Evolutionary conservation across 2,797 vertebrate genomes (phyloP), one percentile per base, ranked within the genome.

Genomic region (Sorex maritimensis): DNA sequence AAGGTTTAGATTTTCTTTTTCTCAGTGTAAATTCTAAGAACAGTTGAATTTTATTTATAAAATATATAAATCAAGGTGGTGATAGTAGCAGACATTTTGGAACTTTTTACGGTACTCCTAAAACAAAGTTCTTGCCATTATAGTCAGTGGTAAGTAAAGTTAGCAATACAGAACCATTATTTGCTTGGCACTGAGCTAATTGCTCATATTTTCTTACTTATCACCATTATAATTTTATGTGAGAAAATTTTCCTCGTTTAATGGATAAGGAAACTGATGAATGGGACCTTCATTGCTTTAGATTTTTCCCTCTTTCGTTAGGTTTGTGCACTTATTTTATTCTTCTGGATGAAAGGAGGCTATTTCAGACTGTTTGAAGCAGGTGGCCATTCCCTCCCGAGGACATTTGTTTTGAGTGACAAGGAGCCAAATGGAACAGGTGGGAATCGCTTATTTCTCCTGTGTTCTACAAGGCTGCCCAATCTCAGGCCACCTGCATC

Each of bases 401-500:
- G 52, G 68, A 90, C 72, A 92, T 92, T 94, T 93, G 61, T 74
- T 49, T 28, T 34, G 52, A 75, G 46, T 49, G 58, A 86, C 71
- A 49, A 69, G 17, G 58, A 63, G 88, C 90, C 94, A 96, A 34
- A 72, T 38, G 61, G 77, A 95, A 69, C 94, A 96, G 90, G 88
- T 95, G 92, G 87, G 38, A 90, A 65, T 92, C 75, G 49, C 79
- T 89, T 74, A 86, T 78, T 94, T 83, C 68, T 78, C 19, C 55
- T 67, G 30, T 52, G 17, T 77, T 88, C 1, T n/a, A n/a, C 30
- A 10, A 55, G 81, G 81, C 86, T 65, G 10, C 74, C 88, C 12
- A 23, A 44, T 84, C 68, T 78, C 79, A 52, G 77, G n/a, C 82
- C 95, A 94, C 96, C 96, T 97, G 97, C 94, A 95, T 91, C 84